A percentile compares a stretch with the other conserved stretches of the same genome.
These are phyloP conservation scores for Ophonus ardosiacus DNA, from an alignment of 2,888 invertebrate species.

Conservation along the genomic window DNA sequence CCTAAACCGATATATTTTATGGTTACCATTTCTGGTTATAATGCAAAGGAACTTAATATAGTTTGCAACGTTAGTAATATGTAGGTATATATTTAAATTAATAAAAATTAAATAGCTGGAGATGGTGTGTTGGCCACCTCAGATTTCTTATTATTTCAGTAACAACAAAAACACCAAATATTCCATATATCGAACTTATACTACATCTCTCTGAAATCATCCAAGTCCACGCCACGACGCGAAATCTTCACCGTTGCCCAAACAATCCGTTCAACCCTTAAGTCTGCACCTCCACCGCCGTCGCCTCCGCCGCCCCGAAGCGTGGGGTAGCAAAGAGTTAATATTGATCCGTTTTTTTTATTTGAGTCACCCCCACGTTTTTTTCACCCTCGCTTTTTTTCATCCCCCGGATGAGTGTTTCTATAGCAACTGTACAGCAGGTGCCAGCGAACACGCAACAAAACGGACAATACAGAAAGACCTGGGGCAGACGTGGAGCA, in stretches of 20 bases:
- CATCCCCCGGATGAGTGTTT: slow-evolving; percentile 80
- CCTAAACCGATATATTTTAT: no score
- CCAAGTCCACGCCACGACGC: no score
- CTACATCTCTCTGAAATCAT: no score
- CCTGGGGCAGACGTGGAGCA: slow-evolving; percentile 11
- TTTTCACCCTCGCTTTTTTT: slow-evolving; percentile 78
- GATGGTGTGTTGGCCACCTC: no score
- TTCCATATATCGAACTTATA: no score
- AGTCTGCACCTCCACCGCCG: slow-evolving; percentile 31
- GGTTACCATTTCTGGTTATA: no score
- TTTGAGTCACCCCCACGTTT: slow-evolving; percentile 82
- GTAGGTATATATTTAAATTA: no score
- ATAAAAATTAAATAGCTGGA: no score
- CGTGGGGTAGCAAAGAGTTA: slow-evolving; percentile 81
- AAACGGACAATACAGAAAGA: slow-evolving; percentile 48
- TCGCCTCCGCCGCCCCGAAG: slow-evolving; percentile 65
- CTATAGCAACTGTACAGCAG: slow-evolving; percentile 81
- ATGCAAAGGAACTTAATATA: no score
- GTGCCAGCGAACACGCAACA: slow-evolving; percentile 77
- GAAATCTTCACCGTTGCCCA: background rate
- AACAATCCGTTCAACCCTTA: slow-evolving; percentile 11
- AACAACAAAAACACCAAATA: no score
- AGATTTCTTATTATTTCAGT: no score
- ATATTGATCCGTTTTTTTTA: slow-evolving; percentile 83
- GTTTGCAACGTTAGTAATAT: no score